Conservation (phyloP, 30 jellyfish, hydroid and myxozoan genomes). For the Clytia hemisphaerica region DNA sequence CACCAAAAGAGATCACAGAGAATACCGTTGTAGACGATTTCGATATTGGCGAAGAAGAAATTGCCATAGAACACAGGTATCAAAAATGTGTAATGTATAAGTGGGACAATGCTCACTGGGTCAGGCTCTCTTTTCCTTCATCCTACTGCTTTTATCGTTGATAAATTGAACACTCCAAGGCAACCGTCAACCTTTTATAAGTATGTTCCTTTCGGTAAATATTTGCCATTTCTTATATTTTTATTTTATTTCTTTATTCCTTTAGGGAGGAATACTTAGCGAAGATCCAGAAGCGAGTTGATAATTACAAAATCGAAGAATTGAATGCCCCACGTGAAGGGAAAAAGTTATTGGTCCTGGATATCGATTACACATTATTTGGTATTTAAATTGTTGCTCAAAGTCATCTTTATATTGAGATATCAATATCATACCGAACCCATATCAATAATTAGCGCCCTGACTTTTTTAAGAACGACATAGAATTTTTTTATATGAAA, state of each 20-base stretch:
- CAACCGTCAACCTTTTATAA: neutral
- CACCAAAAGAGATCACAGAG: constrained; percentile 70
- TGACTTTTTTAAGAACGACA: no score
- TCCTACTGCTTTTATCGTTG: neutral
- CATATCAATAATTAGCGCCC: no score
- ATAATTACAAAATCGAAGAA: constrained; percentile 56
- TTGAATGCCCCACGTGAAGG: constrained; percentile 79
- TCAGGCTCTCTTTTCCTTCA: no score
- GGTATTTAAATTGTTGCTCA: constrained; percentile 44
- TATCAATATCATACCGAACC: no score
- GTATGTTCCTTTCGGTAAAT: neutral
- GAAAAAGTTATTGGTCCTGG: constrained; percentile 76
- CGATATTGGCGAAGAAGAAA: constrained; percentile 82
- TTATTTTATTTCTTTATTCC: neutral
- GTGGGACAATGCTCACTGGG: no score
- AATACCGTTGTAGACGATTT: constrained; percentile 75
- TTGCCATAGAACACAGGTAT: constrained; percentile 83
- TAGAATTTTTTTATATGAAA: no score
- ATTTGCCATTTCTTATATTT: neutral
- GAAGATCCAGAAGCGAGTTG: constrained; percentile 74
- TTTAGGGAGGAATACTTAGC: constrained; percentile 85
- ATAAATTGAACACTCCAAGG: neutral
- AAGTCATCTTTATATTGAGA: no score
- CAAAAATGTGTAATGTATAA: no score
- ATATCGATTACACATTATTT: constrained; percentile 89